Conservation (phyloP, 2,113 vertebrate genomes). For the Lamprotornis superbus region DNA sequence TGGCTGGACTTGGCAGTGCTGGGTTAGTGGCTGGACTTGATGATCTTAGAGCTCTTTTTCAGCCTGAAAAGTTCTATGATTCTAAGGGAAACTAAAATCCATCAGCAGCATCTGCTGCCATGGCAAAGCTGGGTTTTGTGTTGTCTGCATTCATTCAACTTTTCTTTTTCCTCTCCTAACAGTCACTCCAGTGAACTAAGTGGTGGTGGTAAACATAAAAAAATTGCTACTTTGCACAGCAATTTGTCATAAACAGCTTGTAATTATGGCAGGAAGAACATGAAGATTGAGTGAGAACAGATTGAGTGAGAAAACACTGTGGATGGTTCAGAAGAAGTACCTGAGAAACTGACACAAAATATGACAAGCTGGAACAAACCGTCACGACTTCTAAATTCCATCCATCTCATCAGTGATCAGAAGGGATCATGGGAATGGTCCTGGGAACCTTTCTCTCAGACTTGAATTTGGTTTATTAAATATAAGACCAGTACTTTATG, state of each 20-base stretch:
- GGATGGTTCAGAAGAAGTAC: conserved; percentile 41
- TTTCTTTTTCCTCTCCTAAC: neutral
- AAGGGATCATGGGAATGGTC: neutral
- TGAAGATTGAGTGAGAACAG: conserved; percentile 56
- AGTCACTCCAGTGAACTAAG: neutral
- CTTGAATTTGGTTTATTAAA: conserved; percentile 1
- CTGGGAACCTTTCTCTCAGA: neutral
- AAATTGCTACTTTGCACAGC: conserved; percentile 40
- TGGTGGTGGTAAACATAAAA: conserved; percentile 21
- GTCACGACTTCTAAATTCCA: conserved; percentile 4
- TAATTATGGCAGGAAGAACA: conserved; percentile 47
- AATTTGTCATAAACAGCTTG: conserved; percentile 54
- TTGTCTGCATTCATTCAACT: conserved; percentile 1
- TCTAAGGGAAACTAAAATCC: neutral
- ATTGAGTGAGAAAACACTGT: conserved; percentile 54
- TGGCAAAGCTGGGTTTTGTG: neutral
- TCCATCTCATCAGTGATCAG: neutral
- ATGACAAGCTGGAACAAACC: conserved; percentile 11
- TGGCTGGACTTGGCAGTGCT: neutral
- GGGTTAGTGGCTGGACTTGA: neutral
- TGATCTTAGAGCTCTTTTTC: neutral
- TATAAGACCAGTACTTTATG: conserved; percentile 1
- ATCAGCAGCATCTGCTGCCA: neutral
- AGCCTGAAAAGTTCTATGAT: neutral
- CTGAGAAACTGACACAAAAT: conserved; percentile 52